phyloP scores from a whole-genome alignment of 2,888 invertebrate genomes.

The Galerucella calmariensis region DNA sequence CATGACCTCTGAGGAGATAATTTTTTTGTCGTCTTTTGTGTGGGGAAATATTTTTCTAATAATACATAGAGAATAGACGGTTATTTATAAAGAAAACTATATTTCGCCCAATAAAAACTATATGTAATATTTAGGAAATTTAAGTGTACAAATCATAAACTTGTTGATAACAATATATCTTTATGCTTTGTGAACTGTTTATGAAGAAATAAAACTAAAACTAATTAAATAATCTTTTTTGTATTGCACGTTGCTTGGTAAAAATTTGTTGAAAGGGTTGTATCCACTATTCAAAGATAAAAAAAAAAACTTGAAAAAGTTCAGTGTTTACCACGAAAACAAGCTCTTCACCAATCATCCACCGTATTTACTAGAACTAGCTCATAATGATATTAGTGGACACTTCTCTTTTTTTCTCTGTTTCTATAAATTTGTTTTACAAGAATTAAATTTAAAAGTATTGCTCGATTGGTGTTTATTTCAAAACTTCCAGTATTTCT shows the following conservation, averaged over 20 bases:
- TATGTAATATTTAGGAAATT: not conserved
- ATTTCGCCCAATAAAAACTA: too few relatives aligned
- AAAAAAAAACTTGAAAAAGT: not conserved
- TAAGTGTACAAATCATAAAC: not conserved
- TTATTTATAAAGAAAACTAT: too few relatives aligned
- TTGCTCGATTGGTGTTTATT: conserved; percentile 1
- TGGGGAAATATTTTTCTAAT: too few relatives aligned
- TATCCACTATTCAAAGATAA: not conserved
- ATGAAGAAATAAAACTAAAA: conserved; percentile 13
- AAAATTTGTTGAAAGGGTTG: not conserved
- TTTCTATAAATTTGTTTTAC: not conserved
- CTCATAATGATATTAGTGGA: not conserved
- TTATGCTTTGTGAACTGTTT: not conserved
- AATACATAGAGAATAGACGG: too few relatives aligned
- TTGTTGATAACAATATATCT: too few relatives aligned
- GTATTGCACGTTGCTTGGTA: conserved; percentile 16
- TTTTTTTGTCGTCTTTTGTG: too few relatives aligned
- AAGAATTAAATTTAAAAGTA: not conserved
- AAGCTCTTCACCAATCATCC: too few relatives aligned
- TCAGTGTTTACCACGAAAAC: too few relatives aligned
- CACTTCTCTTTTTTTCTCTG: not conserved
- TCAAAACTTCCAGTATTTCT: conserved; percentile 2
- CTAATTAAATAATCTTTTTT: not conserved
- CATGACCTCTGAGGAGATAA: too few relatives aligned
- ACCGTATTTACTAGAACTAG: too few relatives aligned